These are phyloP conservation scores for Rhaphigaster nebulosa DNA, from an alignment of 2,888 invertebrate species.

Conservation along the genomic window DNA sequence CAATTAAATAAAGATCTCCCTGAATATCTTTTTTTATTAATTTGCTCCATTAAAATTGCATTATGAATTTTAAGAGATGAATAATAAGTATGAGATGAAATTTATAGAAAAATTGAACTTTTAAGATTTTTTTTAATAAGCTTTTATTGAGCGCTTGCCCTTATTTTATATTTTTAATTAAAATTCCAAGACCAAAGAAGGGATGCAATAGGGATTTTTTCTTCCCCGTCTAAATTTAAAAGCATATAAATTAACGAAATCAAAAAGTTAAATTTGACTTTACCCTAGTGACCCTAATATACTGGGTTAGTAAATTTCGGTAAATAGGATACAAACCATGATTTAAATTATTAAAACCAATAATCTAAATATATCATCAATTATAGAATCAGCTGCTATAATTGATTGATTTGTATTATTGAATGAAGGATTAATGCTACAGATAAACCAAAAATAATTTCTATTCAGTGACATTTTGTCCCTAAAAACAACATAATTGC, in stretches of 20 bases:
- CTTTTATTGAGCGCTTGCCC: not conserved
- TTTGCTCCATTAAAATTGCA: no score
- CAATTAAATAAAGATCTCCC: no score
- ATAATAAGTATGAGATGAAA: not conserved
- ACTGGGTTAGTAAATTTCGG: not conserved
- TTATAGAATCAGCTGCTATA: not conserved
- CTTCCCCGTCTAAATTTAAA: not conserved
- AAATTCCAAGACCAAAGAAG: not conserved
- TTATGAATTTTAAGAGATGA: no score
- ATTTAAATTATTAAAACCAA: not conserved
- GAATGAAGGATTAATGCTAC: no score
- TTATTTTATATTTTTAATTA: not conserved
- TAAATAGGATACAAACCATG: not conserved
- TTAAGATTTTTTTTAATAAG: not conserved
- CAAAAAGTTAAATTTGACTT: not conserved
- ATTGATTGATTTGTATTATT: no score
- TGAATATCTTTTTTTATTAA: no score
- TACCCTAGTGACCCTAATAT: not conserved
- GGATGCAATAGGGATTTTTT: not conserved
- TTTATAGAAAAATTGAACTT: not conserved
- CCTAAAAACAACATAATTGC: no score
- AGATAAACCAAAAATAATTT: no score
- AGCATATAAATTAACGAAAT: not conserved
- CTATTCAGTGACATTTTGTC: no score
- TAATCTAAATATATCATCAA: not conserved